These are phyloP conservation scores for Sphenopsis melanotis DNA, from an alignment of 2,797 vertebrate species.

Conservation along the genomic window DNA sequence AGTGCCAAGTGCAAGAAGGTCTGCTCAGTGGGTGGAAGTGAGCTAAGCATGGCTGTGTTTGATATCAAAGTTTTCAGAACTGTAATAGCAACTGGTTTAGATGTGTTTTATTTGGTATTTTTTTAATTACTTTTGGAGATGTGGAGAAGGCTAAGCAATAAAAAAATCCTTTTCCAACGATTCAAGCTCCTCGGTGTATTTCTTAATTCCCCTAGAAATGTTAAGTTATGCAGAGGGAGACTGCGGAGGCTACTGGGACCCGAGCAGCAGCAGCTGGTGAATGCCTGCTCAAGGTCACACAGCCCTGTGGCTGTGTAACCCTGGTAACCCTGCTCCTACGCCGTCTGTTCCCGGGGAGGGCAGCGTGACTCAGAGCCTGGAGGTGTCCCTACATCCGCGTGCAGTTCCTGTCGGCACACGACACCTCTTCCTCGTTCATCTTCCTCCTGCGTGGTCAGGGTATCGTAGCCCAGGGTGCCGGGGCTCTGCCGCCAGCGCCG, in stretches of 20 bases:
- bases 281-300: neutral
- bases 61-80: neutral
- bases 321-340: fast-evolving
- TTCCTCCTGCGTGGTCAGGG: neutral
- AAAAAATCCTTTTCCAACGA: slow-evolving; percentile 12
- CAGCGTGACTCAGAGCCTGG: neutral
- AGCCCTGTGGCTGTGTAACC: neutral
- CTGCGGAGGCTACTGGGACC: neutral
- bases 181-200: neutral
- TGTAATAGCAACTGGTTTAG: neutral
- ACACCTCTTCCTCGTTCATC: neutral
- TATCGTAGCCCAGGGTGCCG: neutral
- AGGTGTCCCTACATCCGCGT: fast-evolving
- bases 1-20: neutral
- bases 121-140: neutral
- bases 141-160: slow-evolving; percentile 35
- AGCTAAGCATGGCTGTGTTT: neutral
- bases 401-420: neutral
- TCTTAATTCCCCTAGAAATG: neutral
- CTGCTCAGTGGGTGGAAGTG: neutral
- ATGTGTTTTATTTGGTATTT: neutral
- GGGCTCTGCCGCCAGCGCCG: neutral
- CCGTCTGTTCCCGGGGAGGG: neutral
- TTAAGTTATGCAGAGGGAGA: neutral
- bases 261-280: neutral